Evolutionary conservation across 1,140 invertebrate genomes (phyloP), one percentile per base, ranked within the genome.

Genomic region (Eupristina koningsbergeri): DNA sequence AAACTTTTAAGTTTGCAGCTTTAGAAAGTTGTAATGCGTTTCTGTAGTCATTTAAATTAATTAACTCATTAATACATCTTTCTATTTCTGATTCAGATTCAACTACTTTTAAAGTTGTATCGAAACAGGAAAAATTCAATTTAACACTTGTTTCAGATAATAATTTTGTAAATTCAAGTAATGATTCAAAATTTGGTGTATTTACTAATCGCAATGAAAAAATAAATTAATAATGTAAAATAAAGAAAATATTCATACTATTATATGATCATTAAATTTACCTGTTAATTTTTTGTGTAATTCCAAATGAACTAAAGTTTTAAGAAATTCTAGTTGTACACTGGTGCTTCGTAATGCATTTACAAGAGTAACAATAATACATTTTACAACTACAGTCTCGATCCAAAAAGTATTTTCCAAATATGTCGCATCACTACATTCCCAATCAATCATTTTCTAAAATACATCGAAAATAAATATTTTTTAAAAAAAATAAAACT

Each of bases 11-110:
- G 69, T 89, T 90, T 6, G 92, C 91, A 19, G 93, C 86, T 86
- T 93, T 91, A 0, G 94, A 94, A 69, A 95, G 92, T 86, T 93
- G 91, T 5, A 94, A 88, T 31, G 94, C 95, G 63, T 90, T 92
- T 5, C 91, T 89, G 83, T 94, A 95, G 84, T 93, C 90, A 81
- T 93, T 89, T 22, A 89, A 88, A 0, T 87, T 84, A 1, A 93
- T 89, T 64, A 95, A 91, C 85, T 91, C 89, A 58, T 93, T 89
- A 15, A 95, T 90, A 86, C 94, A 94, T 84, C 93, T 86, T 84
- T 91, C 86, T 61, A 93, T 86, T 84, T 92, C 91, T 64, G 84
- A 80, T 39, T 87, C 85, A 80, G 89, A 88, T 75, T 87, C 87
- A 29, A 87, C 85, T 22, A 83, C 73, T 81, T 91, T 88, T 19